phyloP scores from a whole-genome alignment of 2,888 invertebrate genomes.

The Oeneis ivallda region DNA sequence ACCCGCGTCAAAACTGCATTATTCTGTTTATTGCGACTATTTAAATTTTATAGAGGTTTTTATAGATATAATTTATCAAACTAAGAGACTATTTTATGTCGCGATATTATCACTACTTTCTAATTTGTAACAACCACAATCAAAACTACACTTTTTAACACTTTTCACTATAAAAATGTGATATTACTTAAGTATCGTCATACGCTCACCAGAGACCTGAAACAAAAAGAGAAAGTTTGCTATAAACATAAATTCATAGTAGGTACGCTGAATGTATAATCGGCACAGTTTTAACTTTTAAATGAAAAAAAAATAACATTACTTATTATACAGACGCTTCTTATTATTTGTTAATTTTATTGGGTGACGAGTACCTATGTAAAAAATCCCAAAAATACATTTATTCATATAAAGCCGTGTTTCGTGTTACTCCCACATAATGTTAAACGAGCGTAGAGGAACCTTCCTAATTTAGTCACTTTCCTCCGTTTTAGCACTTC shows the following conservation, averaged over 20 bases:
- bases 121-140: background rate
- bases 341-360: too few relatives aligned
- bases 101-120: background rate
- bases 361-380: too few relatives aligned
- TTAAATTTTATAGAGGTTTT: background rate
- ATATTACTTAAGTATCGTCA: background rate
- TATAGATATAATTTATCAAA: background rate
- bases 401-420: background rate
- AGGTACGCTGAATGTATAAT: too few relatives aligned
- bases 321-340: too few relatives aligned
- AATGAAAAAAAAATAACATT: too few relatives aligned
- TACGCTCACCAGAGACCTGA: background rate
- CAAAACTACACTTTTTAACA: background rate
- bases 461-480: constrained; percentile 3
- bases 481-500: background rate
- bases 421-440: background rate
- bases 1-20: constrained; percentile 20
- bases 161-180: background rate
- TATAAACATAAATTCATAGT: background rate
- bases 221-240: constrained; percentile 6
- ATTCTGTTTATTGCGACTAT: background rate
- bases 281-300: background rate
- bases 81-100: background rate
- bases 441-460: background rate
- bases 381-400: background rate